Evolutionary conservation across 2,888 invertebrate species (phyloP).

Genomic region (Nomada lathburiana): DNA sequence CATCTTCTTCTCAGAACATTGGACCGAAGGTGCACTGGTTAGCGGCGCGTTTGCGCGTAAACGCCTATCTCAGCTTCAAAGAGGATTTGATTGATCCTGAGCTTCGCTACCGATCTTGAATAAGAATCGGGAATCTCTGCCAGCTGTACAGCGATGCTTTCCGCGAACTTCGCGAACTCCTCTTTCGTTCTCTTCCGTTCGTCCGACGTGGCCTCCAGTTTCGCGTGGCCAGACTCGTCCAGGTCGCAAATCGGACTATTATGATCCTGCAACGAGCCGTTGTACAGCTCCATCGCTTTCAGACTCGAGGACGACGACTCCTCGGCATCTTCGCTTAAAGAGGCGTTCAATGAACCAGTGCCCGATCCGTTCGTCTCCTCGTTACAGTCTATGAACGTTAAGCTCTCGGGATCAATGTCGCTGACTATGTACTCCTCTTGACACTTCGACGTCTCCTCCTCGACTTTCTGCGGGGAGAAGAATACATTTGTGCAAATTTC

Average conservation of each 20-base stretch:
- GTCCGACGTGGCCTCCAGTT: conserved; percentile 34
- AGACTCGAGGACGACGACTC: conserved; percentile 73
- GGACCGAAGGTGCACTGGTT: conserved; percentile 41
- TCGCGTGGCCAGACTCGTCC: conserved; percentile 57
- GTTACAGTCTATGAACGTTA: conserved; percentile 73
- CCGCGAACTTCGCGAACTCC: conserved; percentile 76
- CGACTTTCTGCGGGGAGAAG: conserved; percentile 64
- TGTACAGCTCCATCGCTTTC: conserved; percentile 68
- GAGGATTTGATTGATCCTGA: conserved; percentile 77
- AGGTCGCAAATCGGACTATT: conserved; percentile 56
- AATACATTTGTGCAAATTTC: conserved; percentile 6
- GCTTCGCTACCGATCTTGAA: conserved; percentile 77
- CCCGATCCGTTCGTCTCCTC: conserved; percentile 77
- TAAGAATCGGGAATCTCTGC: conserved; percentile 78
- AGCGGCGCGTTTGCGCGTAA: conserved; percentile 74
- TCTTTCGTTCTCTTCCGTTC: conserved; percentile 72
- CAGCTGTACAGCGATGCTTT: conserved; percentile 76
- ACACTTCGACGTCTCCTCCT: conserved; percentile 65
- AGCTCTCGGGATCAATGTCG: conserved; percentile 77
- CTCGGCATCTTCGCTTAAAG: conserved; percentile 74
- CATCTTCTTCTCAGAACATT: neutral
- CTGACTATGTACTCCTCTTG: conserved; percentile 78
- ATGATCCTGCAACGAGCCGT: conserved; percentile 50
- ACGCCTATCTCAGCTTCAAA: conserved; percentile 78
- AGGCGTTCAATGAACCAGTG: conserved; percentile 72